Base-by-base conservation (phyloP, 2,888 invertebrate genomes). In the Himalopsyche japonica region DNA sequence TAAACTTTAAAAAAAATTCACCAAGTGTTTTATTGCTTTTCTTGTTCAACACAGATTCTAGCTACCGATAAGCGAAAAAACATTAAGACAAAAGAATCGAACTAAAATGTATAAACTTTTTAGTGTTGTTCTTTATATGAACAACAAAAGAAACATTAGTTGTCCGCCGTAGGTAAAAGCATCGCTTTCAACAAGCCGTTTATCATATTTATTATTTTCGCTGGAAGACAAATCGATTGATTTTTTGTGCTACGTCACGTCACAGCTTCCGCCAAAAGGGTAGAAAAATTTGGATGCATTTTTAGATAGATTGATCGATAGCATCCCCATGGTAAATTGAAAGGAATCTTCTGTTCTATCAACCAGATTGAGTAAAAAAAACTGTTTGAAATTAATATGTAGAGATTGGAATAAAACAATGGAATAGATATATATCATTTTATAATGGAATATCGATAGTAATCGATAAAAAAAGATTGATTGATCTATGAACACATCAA, bases 211-310 rank as follows among this genome's bases (percentile, higher is more conserved):
- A 76, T 82, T 83, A 18, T 79, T 81, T 81, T 85, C 84, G 64
- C 79, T 81, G 43, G 76, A 86, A 86, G 85, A 86, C 86, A 86
- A 86, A 86, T 86, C 84, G 85, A 82, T 86, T 84, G 57, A 80
- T 84, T 80, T 85, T 86, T 86, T 86, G 80, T 86, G 84, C 85
- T 32, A 30, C 64, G 83, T 86, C 86, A 43, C 64, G 83, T 86
- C 86, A 85, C 79, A 82, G 86, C 86, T 86, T 86, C 86, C 85
- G 86, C 85, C 85, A 77, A 85, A 86, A 86, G 85, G 86, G 84
- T 86, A 83, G 80, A 78, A 82, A 57, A 85, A n/a, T 49, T 8
- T 70, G 37, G 76, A 82, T 30, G 27, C 27, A 82, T 78, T 57
- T 49, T 64, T 30, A 86, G 80, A 84, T 82, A 86, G 84, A 85